Percentiles rank a stretch among this genome's conserved stretches.
Evolutionary conservation across 2,113 vertebrate genomes (phyloP).

Genomic region (Lota lota): DNA sequence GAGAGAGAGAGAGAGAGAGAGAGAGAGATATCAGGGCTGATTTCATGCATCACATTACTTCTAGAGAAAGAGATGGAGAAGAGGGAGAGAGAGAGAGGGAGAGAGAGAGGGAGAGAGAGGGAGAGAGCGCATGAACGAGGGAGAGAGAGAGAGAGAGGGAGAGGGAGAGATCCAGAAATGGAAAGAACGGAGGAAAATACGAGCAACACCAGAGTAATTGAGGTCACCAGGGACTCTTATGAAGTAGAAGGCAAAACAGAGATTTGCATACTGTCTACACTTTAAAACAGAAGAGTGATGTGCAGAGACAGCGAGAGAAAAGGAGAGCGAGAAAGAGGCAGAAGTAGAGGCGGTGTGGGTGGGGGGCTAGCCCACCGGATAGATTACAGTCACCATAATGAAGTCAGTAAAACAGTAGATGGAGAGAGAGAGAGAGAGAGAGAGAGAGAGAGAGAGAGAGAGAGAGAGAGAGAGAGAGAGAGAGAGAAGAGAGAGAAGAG

Average conservation of each 20-base stretch:
- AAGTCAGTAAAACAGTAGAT: no score
- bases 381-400: no score
- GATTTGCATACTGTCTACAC: constrained; percentile 38
- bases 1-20: constrained; percentile 21
- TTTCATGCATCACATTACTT: background rate
- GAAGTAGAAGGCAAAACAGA: constrained; percentile 20
- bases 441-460: no score
- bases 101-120: constrained; percentile 34
- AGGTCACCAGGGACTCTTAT: constrained; percentile 22
- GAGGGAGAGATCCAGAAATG: background rate
- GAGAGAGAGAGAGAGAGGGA: background rate
- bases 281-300: constrained; percentile 26
- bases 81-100: constrained; percentile 10
- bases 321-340: background rate
- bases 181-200: background rate
- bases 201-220: background rate
- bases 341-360: background rate
- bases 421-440: no score
- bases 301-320: background rate
- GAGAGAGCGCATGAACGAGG: constrained; percentile 2
- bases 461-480: no score
- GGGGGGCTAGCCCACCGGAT: no score
- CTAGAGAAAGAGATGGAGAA: constrained; percentile 65
- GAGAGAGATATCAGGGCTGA: constrained; percentile 5
- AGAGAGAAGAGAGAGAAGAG: no score